Percentiles rank a stretch among this genome's conserved stretches.
Evolutionary conservation across 2,888 invertebrate species (phyloP).

Genomic region (Macaria liturata): DNA sequence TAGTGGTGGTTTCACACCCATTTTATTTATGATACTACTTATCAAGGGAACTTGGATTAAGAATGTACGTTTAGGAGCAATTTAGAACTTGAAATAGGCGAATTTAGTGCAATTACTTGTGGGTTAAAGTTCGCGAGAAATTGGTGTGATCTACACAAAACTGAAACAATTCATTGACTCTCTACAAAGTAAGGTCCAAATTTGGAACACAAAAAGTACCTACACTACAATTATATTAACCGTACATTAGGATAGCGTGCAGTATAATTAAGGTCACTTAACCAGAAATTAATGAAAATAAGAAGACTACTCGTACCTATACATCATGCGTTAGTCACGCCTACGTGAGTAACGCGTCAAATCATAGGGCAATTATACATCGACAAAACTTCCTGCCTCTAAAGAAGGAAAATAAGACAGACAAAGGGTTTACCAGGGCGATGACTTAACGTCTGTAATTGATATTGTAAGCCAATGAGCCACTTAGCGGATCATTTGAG

Average conservation of each 20-base stretch:
- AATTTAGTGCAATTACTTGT: neutral
- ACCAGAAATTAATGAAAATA: too few species aligned
- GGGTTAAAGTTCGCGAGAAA: neutral
- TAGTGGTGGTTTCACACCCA: conserved; percentile 20
- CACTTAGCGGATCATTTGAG: conserved; percentile 28
- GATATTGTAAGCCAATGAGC: conserved; percentile 18
- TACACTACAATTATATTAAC: too few species aligned
- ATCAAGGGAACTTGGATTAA: neutral
- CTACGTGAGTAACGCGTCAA: neutral
- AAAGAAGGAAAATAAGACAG: neutral
- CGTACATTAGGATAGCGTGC: too few species aligned
- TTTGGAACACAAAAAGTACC: too few species aligned
- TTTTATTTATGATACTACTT: conserved; percentile 8
- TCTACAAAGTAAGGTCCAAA: too few species aligned
- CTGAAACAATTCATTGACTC: neutral
- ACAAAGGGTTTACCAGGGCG: conserved; percentile 6
- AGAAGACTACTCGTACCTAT: neutral
- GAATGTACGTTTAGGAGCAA: neutral
- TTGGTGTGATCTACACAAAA: neutral
- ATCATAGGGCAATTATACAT: neutral
- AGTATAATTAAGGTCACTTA: too few species aligned
- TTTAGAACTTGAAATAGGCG: neutral
- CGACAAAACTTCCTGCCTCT: conserved; percentile 1
- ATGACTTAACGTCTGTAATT: conserved; percentile 9
- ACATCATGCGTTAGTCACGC: neutral